phyloP scores from a whole-genome alignment of 2,888 invertebrate species.

The Macrophya alboannulata region DNA sequence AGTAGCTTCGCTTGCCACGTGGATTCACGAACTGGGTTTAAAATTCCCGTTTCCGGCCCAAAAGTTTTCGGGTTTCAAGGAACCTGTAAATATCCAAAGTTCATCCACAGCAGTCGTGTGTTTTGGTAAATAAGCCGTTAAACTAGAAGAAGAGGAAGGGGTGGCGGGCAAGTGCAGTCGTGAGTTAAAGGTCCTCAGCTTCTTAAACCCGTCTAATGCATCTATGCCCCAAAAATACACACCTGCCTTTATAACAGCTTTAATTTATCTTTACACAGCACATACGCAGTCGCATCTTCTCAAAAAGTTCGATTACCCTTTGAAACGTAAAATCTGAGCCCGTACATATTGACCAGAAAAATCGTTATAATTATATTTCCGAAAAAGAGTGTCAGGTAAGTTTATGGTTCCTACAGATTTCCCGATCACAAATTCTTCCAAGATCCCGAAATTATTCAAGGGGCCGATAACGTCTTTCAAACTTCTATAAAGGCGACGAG shows the following conservation, averaged over 20 bases:
- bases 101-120: slow-evolving; percentile 54
- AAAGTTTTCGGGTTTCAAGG: slow-evolving; percentile 27
- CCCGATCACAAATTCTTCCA: background rate
- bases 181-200: slow-evolving; percentile 19
- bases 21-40: background rate
- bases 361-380: background rate
- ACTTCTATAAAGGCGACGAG: slow-evolving; percentile 6
- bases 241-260: slow-evolving; percentile 50
- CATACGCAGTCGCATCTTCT: background rate
- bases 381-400: background rate
- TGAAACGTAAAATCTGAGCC: background rate
- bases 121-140: slow-evolving; percentile 59
- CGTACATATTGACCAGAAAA: background rate
- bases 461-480: background rate
- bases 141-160: slow-evolving; percentile 49
- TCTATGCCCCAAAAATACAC: slow-evolving; percentile 22
- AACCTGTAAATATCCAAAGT: slow-evolving; percentile 59
- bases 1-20: background rate
- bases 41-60: slow-evolving; percentile 49
- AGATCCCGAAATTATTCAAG: background rate
- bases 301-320: background rate
- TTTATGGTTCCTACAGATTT: background rate
- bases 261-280: slow-evolving; percentile 31
- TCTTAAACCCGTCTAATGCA: slow-evolving; percentile 34
- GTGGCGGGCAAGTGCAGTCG: slow-evolving; percentile 54